These are phyloP conservation scores for Trematocara zebra DNA, from an alignment of 2,113 vertebrate genomes.

Conservation along the genomic window DNA sequence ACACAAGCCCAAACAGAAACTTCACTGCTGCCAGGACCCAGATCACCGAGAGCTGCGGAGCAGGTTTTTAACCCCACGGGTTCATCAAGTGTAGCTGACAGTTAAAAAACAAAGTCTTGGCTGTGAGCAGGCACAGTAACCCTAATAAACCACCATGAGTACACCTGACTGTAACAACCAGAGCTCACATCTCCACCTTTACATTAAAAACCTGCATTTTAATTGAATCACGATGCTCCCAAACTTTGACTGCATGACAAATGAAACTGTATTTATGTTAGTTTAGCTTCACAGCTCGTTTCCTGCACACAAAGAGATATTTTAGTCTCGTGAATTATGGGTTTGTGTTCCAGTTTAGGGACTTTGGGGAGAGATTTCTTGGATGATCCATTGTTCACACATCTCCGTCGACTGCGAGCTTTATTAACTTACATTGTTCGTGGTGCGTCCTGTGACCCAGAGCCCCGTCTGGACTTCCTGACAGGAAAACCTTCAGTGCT, in stretches of 20 bases:
- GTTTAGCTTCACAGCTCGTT: neutral
- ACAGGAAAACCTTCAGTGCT: constrained; percentile 5
- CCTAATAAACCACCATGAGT: neutral
- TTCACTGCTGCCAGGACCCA: neutral
- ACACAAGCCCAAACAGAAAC: neutral
- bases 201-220: no score
- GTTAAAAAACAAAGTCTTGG: neutral
- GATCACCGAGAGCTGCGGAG: neutral
- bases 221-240: neutral
- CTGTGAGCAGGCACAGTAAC: neutral
- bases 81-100: rapidly evolving
- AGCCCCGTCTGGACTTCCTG: constrained; percentile 13
- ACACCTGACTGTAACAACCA: neutral
- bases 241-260: no score
- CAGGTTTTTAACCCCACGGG: neutral
- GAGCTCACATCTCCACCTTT: neutral
- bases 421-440: constrained; percentile 3
- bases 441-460: neutral
- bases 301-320: neutral
- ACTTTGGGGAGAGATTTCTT: neutral
- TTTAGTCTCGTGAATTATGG: neutral
- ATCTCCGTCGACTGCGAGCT: neutral
- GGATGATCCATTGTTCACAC: neutral
- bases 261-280: neutral
- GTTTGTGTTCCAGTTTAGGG: neutral